phyloP scores from a whole-genome alignment of 2,888 invertebrate species.

The Dinocampus coccinellae region DNA sequence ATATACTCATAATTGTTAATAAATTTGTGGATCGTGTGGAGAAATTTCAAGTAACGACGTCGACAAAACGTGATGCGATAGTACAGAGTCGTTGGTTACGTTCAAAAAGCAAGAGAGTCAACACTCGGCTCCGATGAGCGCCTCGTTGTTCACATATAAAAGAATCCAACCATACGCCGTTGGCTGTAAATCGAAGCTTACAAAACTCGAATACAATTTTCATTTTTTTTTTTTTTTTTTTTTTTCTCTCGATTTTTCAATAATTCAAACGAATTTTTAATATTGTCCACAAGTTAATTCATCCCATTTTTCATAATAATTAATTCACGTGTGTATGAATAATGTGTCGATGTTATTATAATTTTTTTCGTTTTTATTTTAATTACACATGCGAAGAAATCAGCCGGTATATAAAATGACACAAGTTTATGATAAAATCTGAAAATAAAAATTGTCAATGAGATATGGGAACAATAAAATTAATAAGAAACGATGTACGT shows the following conservation, averaged over 20 bases:
- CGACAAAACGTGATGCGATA: slow-evolving; percentile 44
- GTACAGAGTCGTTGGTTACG: slow-evolving; percentile 42
- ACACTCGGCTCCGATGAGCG: slow-evolving; percentile 29
- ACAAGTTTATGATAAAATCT: not conserved
- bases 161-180: slow-evolving; percentile 37
- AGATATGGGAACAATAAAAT: not conserved
- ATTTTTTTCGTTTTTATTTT: no score
- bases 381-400: no score
- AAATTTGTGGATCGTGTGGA: slow-evolving; percentile 10
- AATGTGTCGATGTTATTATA: no score
- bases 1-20: slow-evolving; percentile 7
- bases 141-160: slow-evolving; percentile 33
- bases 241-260: no score
- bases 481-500: not conserved
- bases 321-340: no score
- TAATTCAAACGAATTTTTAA: no score
- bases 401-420: not conserved
- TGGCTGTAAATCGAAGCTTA: slow-evolving; percentile 22
- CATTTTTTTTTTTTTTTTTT: not conserved
- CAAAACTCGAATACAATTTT: not conserved
- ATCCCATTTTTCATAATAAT: no score
- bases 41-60: slow-evolving; percentile 36
- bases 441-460: slow-evolving; percentile 7
- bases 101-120: slow-evolving; percentile 46
- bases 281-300: no score